Evolutionary conservation across 2,113 vertebrate genomes (phyloP).

Genomic region (Heptranchias perlo): DNA sequence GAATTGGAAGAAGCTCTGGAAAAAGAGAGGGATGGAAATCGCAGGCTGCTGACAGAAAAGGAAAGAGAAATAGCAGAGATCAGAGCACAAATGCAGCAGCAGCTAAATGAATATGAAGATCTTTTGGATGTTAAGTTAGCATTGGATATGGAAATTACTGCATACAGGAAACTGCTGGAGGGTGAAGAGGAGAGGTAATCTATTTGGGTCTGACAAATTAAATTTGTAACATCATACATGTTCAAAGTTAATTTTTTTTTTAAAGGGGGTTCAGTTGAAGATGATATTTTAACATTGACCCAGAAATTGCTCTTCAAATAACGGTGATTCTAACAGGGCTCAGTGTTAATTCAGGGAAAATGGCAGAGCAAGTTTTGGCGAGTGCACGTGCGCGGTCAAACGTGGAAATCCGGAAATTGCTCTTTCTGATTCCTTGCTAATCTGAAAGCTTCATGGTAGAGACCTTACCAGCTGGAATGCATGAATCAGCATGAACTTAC

Average conservation of each 20-base stretch:
- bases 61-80: constrained; percentile 70
- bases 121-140: constrained; percentile 85
- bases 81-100: constrained; percentile 69
- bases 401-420: no score
- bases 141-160: constrained; percentile 85
- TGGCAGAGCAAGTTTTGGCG: no score
- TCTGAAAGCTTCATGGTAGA: no score
- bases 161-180: constrained; percentile 82
- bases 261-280: not conserved
- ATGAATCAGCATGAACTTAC: no score
- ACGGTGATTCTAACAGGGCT: no score
- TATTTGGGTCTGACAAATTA: not conserved
- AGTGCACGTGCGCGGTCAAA: no score
- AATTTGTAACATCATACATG: not conserved
- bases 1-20: constrained; percentile 70
- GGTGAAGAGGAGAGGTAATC: constrained; percentile 82
- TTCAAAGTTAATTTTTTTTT: not conserved
- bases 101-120: constrained; percentile 74
- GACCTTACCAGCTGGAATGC: no score
- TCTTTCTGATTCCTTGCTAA: no score
- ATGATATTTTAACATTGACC: not conserved
- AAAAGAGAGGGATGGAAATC: constrained; percentile 65
- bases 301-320: no score
- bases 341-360: no score
- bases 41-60: constrained; percentile 62